Conservation (phyloP, 2,797 vertebrate genomes). For the Rousettus madagascariensis region DNA sequence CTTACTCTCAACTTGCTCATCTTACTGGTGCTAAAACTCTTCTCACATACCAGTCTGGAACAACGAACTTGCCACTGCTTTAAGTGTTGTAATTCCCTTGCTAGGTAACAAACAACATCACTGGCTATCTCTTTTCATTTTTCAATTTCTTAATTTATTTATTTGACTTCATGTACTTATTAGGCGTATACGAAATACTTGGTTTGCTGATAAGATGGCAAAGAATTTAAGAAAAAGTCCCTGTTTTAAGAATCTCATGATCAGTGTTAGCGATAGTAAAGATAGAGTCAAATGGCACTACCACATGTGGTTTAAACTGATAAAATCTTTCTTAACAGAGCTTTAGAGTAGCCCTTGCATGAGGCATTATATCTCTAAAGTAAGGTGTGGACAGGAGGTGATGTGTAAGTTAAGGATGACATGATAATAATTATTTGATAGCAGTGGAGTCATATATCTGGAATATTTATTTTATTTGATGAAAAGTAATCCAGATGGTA, state of each 20-base stretch:
- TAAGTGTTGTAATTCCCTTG: background rate
- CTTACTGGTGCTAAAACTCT: background rate
- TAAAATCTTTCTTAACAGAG: background rate
- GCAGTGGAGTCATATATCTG: background rate
- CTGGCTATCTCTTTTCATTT: background rate
- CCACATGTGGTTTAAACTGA: background rate
- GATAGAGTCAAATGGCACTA: background rate
- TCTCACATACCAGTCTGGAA: background rate
- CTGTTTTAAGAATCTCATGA: background rate
- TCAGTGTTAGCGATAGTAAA: background rate
- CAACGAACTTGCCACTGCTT: background rate
- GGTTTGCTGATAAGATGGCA: background rate
- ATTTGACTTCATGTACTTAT: background rate
- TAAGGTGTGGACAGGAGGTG: background rate
- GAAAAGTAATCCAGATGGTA: background rate
- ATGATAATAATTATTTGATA: background rate
- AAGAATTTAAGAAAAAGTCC: background rate
- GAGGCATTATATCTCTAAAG: background rate
- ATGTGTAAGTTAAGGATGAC: background rate
- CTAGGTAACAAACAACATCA: background rate
- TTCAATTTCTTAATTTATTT: background rate
- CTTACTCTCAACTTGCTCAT: background rate
- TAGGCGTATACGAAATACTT: background rate
- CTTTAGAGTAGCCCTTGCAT: background rate
- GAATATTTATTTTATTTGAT: background rate